A percentile compares a stretch with the other conserved stretches of the same genome.
Conservation (phyloP, 2,888 invertebrate genomes). For the Caenorhabditis sp. region DNA sequence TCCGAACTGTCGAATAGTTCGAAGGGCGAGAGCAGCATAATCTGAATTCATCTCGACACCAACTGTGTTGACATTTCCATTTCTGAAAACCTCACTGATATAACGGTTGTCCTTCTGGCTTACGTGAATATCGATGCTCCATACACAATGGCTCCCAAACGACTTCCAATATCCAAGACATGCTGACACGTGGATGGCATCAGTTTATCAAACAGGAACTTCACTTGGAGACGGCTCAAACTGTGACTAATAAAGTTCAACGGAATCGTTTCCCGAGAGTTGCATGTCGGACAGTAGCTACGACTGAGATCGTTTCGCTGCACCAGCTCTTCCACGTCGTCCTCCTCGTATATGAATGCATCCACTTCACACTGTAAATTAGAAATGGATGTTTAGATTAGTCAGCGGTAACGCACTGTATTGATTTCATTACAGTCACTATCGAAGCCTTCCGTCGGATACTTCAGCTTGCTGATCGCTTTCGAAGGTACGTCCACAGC, state of each 20-base stretch:
- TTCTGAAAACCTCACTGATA: slow-evolving; percentile 12
- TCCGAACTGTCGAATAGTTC: slow-evolving; percentile 53
- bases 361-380: slow-evolving; percentile 86
- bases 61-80: slow-evolving; percentile 85
- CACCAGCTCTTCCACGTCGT: slow-evolving; percentile 86
- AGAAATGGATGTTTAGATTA: background rate
- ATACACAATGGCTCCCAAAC: slow-evolving; percentile 88
- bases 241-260: slow-evolving; percentile 83
- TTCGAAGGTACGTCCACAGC: slow-evolving; percentile 43
- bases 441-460: slow-evolving; percentile 69
- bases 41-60: slow-evolving; percentile 89
- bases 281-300: slow-evolving; percentile 86
- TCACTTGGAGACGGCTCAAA: slow-evolving; percentile 70
- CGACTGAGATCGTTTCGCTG: slow-evolving; percentile 85
- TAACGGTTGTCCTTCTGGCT: background rate
- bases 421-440: slow-evolving; percentile 70
- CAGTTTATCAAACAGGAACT: slow-evolving; percentile 87
- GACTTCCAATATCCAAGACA: slow-evolving; percentile 88
- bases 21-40: slow-evolving; percentile 86
- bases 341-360: slow-evolving; percentile 88
- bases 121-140: slow-evolving; percentile 83
- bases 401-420: slow-evolving; percentile 58
- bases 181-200: slow-evolving; percentile 84
- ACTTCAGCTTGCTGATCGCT: slow-evolving; percentile 44
- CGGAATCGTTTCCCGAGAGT: slow-evolving; percentile 85